Base-by-base conservation (phyloP, 2,888 invertebrate species). In the Stegophylla sp. region DNA sequence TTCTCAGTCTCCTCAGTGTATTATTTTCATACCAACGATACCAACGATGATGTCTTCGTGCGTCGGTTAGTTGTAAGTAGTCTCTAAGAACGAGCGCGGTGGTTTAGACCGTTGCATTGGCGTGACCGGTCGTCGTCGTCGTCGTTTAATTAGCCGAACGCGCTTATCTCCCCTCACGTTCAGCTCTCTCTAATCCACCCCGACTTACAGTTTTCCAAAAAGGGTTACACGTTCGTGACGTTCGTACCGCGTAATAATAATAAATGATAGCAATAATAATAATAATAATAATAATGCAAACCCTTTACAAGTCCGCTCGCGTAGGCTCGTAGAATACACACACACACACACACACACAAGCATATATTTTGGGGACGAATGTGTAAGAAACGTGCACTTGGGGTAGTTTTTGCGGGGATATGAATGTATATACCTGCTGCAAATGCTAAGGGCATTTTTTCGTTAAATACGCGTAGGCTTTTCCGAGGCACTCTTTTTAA, bases 221-320 rank as follows among this genome's bases (percentile, higher is more conserved):
- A 48, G 48, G 67, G 13, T 48, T 28, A 45, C 3, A 5, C 67
- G 5, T 45, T 17, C 28, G 48, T 41, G 10, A 45, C 45, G 67
- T 23, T 26, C 15, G 56, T 26, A 3, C 56, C 15, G 45, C 15
- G 45, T 45, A 45, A 45, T 15, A 15, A 15, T 56, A 20, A n/a
- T n/a, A n/a, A n/a, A n/a, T n/a, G n/a, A n/a, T n/a, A n/a, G n/a
- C n/a, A 34, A 34, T 12, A 23, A 66, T 45, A 45, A 45, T 45
- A 45, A 66, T 23, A 66, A 45, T 28, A 48, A 48, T 23, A 64
- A 23, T n/a, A 67, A 43, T 20, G 2, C 28, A 5, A 48, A 69
- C 67, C 48, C 48, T 69, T 69, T 69, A 23, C 67, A 45, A 69
- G 28, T 69, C 67, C 28, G 5, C 48, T n/a, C 67, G 67, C 67